Base-by-base conservation (phyloP, 1,140 invertebrate genomes). In the Telenomus remus region DNA sequence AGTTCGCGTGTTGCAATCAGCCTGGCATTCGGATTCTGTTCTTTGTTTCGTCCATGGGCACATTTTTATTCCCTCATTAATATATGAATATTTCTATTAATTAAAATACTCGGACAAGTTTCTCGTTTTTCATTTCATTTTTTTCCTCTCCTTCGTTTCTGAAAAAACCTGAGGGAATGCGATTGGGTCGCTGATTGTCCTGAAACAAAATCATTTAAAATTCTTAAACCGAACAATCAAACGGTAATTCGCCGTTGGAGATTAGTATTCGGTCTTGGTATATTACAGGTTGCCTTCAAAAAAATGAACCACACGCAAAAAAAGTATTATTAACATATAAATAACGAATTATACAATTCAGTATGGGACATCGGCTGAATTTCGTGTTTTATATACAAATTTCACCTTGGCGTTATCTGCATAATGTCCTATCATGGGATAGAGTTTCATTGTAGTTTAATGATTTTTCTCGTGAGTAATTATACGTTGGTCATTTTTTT, bases 261-360 rank as follows among this genome's bases (percentile, higher is more conserved):
- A 59, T 57, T 68, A 59, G 48, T 39, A 66, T 66, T 66, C 47
- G 47, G 54, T 34, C 51, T 44, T 34, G 48, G 47, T 35, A 39
- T 53, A 37, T 68, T 50, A 48, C 49, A n/a, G 49, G 2, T 27
- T 39, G 55, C 19, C 19, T 27, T 27, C 19, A 27, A 27, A 27
- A 27, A 27, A 27, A 27, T 27, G 1, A 27, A 27, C 19, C 1
- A 27, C 19, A 27, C 1, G 47, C 50, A 54, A 48, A 54, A 55
- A 61, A 55, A 70, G 47, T 53, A 51, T 39, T 64, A 72, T 64
- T 72, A 59, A 57, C 54, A 64, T 72, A 72, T 48, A 54, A 72
- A 72, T 65, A 72, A 65, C 59, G 54, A 71, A 71, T 71, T 59
- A 57, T 64, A 63, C 51, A 50, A 63, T 55, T 60, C 16, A 11